Evolutionary conservation across 2,113 vertebrate species (phyloP), one percentile per base, ranked within the genome.

Genomic region (Gallinago jamesoni): DNA sequence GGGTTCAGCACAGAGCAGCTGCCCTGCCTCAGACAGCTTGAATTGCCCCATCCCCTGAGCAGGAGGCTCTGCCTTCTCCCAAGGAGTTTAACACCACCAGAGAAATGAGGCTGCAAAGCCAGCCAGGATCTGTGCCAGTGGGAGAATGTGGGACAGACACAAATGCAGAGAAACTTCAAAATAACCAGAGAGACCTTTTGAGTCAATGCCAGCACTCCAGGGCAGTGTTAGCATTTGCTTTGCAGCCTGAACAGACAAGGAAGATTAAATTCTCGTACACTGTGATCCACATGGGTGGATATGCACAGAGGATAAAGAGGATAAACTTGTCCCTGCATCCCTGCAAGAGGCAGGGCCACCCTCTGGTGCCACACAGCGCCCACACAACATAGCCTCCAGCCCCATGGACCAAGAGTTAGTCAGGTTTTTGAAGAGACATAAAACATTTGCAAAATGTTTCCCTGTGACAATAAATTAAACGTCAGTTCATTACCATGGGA

Each of bases 261-360:
- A 55, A 37, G 55, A 77, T 50, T 17, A 25, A 83, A 41, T 35
- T 52, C 81, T 19, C 6, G 0, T 16, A 13, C 24, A 27, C 20
- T 5, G 18, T n/a, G 35, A 83, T n/a, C 48, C 48, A n/a, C n/a
- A 2, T 0, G 7, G n/a, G 35, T 25, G 33, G 60, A 53, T 0
- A 0, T 28, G 56, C 39, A 9, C 63, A 45, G 78, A 39, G 77
- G 24, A 19, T 16, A 31, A 75, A 43, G 78, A 41, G 77, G 24
- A 19, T 16, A 33, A 75, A 53, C n/a, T 3, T 78, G 55, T 78
- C 63, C 53, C 53, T 41, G 55, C 12, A 47, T 7, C 47, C 52
- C 76, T 72, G 64, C 69, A 24, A 62, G 33, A 12, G 48, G n/a
- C 64, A 80, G 25, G 66, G 67, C 30, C 63, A 77, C 60, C 25